phyloP scores from a whole-genome alignment of 2,888 invertebrate genomes.

The Eristalis pertinax region DNA sequence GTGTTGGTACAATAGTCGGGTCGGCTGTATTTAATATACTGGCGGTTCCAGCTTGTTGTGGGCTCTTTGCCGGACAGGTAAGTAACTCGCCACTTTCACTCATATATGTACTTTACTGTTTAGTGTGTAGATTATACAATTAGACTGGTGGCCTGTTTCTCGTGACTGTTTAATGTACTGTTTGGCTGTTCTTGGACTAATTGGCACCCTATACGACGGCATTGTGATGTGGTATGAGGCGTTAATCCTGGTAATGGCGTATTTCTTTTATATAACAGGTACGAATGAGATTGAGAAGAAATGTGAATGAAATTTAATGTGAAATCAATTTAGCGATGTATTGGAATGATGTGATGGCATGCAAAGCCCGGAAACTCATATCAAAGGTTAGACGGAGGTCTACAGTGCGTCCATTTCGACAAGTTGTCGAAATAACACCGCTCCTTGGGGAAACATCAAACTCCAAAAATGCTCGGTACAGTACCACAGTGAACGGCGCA shows the following conservation, averaged over 20 bases:
- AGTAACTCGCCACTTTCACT: not conserved
- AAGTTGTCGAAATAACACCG: constrained; percentile 81
- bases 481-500: not conserved
- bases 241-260: constrained; percentile 87
- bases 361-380: constrained; percentile 77
- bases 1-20: constrained; percentile 91
- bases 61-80: constrained; percentile 89
- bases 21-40: constrained; percentile 93
- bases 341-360: constrained; percentile 85
- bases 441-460: constrained; percentile 74
- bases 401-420: constrained; percentile 82
- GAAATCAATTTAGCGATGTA: constrained; percentile 85
- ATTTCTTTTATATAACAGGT: constrained; percentile 84
- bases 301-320: not conserved
- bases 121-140: constrained; percentile 86
- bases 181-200: constrained; percentile 90
- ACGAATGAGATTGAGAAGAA: constrained; percentile 87
- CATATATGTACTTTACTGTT: constrained; percentile 5
- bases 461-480: not conserved
- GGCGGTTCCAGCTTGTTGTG: constrained; percentile 91
- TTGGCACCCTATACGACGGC: constrained; percentile 91
- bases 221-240: constrained; percentile 93
- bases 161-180: constrained; percentile 91
- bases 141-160: constrained; percentile 93
- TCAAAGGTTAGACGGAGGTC: constrained; percentile 75